Evolutionary conservation across 2,888 invertebrate genomes (phyloP).

Genomic region (Hermaeophaga mercurialis): DNA sequence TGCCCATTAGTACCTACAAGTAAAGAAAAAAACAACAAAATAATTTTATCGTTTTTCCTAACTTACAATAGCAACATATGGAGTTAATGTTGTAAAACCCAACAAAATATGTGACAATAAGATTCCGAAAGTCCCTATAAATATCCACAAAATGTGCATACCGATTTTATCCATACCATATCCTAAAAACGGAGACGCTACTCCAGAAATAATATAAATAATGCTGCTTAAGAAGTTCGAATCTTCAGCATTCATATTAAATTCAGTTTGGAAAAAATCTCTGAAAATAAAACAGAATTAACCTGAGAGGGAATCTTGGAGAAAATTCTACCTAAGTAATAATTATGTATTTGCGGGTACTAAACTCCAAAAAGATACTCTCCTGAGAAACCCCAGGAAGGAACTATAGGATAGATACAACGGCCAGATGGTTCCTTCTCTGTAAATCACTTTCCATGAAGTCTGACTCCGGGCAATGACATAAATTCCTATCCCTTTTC

Average conservation of each 20-base stretch:
- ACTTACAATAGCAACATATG: constrained; percentile 70
- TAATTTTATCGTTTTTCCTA: background rate
- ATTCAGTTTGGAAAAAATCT: constrained; percentile 87
- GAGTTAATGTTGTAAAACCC: constrained; percentile 64
- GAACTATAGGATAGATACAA: too few species aligned
- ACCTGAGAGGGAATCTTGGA: too few species aligned
- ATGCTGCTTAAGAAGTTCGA: constrained; percentile 89
- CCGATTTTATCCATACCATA: constrained; percentile 88
- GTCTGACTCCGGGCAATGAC: too few species aligned
- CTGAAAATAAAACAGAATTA: constrained; percentile 62
- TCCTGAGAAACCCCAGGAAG: too few species aligned
- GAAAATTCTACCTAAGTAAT: too few species aligned
- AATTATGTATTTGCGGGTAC: too few species aligned
- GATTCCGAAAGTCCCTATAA: constrained; percentile 74
- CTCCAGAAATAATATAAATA: constrained; percentile 82
- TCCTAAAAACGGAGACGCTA: constrained; percentile 86
- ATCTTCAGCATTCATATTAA: constrained; percentile 68
- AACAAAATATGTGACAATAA: constrained; percentile 68
- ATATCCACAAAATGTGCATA: constrained; percentile 88
- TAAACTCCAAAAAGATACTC: too few species aligned
- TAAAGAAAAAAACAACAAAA: background rate
- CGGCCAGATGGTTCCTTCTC: too few species aligned
- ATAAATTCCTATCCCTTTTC: too few species aligned
- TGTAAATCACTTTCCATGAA: too few species aligned
- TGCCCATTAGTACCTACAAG: constrained; percentile 75